Conservation (phyloP, 2,888 invertebrate genomes). For the Hyposoter didymator region DNA sequence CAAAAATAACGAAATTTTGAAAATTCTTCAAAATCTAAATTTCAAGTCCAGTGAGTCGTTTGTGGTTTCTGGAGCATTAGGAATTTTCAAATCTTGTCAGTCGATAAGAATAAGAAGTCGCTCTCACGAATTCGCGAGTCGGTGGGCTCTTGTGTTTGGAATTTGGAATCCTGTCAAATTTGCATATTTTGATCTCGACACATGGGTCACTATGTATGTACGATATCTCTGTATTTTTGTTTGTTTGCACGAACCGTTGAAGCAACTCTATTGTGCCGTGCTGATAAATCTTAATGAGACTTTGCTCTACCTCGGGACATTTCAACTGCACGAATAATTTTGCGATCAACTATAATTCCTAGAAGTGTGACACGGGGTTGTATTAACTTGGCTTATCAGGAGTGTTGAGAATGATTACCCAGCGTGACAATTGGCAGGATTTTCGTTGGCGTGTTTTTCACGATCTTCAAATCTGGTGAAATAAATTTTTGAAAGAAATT, state of each 20-base stretch:
- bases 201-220: background rate
- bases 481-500: background rate
- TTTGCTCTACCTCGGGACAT: slow-evolving; percentile 21
- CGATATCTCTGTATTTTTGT: slow-evolving; percentile 10
- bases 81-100: background rate
- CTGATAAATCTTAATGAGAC: slow-evolving; percentile 61
- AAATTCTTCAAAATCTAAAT: no score
- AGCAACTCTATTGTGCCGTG: slow-evolving; percentile 37
- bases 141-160: background rate
- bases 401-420: background rate
- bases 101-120: background rate
- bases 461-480: background rate
- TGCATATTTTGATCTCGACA: background rate
- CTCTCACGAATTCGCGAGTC: background rate
- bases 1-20: no score
- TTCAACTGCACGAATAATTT: slow-evolving; percentile 38
- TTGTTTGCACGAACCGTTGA: slow-evolving; percentile 22
- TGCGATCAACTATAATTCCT: slow-evolving; percentile 33
- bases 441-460: background rate
- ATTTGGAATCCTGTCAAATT: background rate
- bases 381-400: background rate
- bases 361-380: background rate
- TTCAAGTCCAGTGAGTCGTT: background rate
- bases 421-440: background rate
- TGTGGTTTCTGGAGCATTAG: background rate